phyloP scores from a whole-genome alignment of 2,888 invertebrate species.

The Cephus pygmeus region DNA sequence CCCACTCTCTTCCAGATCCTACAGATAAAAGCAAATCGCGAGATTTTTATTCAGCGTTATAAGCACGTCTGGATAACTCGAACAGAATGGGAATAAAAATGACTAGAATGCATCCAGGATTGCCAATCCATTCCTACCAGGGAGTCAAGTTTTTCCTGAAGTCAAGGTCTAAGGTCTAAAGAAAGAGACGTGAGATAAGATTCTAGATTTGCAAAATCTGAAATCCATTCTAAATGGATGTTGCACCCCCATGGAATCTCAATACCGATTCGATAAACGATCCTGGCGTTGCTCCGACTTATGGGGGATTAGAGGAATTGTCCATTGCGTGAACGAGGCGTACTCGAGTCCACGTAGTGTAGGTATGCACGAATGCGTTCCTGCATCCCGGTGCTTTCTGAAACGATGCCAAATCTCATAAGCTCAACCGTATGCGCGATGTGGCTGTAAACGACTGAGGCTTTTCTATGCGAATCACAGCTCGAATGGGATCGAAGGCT shows the following conservation, averaged over 20 bases:
- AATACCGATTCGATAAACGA: neutral
- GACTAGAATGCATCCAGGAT: neutral
- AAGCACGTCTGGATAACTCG: neutral
- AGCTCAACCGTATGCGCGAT: neutral
- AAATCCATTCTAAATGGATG: neutral
- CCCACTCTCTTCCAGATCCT: neutral
- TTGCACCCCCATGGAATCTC: neutral
- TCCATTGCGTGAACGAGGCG: neutral
- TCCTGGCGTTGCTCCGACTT: neutral
- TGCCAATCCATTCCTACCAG: neutral
- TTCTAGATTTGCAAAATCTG: neutral
- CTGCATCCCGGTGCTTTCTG: neutral
- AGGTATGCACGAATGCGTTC: neutral
- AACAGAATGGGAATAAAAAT: neutral
- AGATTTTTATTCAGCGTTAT: neutral
- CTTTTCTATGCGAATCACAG: constrained; percentile 3
- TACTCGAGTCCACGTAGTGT: neutral
- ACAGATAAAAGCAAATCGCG: neutral
- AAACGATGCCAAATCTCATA: neutral
- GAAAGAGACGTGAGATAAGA: neutral
- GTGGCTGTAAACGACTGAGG: constrained; percentile 1
- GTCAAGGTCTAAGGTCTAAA: neutral
- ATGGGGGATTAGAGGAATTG: neutral
- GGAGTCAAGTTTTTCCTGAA: neutral
- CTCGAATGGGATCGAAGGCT: constrained; percentile 13